These are phyloP conservation scores for Crenichthys baileyi DNA, from an alignment of 2,797 vertebrate genomes.

Conservation along the genomic window DNA sequence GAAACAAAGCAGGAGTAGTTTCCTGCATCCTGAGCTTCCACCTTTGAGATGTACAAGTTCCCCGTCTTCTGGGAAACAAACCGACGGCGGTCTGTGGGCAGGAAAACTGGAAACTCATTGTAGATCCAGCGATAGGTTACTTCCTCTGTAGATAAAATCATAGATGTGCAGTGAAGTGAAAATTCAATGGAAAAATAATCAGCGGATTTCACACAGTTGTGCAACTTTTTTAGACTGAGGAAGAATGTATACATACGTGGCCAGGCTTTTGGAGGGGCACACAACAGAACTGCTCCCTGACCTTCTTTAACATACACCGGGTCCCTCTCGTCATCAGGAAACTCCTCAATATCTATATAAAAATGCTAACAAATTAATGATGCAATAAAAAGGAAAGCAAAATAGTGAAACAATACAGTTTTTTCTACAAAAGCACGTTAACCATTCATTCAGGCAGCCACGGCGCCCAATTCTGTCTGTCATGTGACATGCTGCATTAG, in stretches of 20 bases:
- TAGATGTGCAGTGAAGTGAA: not conserved
- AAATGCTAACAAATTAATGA: not conserved
- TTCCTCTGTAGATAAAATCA: conserved; percentile 80
- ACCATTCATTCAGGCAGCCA: not conserved
- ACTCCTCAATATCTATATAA: conserved; percentile 88
- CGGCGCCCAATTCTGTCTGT: not conserved
- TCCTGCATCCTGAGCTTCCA: conserved; percentile 92
- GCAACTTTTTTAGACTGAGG: not conserved
- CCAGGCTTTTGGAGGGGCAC: conserved; percentile 89
- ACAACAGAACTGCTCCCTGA: conserved; percentile 93
- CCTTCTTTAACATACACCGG: conserved; percentile 91
- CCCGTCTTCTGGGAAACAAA: conserved; percentile 96
- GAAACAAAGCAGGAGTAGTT: conserved; percentile 99
- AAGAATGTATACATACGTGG: conserved; percentile 83
- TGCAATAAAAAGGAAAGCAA: not conserved
- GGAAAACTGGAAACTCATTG: conserved; percentile 96
- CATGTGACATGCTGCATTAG: not conserved
- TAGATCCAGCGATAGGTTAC: conserved; percentile 96
- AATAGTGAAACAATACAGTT: not conserved
- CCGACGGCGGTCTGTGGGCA: conserved; percentile 88
- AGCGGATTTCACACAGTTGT: too few relatives aligned
- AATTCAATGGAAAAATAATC: too few relatives aligned
- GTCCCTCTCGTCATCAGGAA: conserved; percentile 91
- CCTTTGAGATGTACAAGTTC: conserved; percentile 96
- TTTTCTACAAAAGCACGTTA: not conserved